Evolutionary conservation across 2,113 vertebrate genomes (phyloP).

Genomic region (Ahaetulla prasina): DNA sequence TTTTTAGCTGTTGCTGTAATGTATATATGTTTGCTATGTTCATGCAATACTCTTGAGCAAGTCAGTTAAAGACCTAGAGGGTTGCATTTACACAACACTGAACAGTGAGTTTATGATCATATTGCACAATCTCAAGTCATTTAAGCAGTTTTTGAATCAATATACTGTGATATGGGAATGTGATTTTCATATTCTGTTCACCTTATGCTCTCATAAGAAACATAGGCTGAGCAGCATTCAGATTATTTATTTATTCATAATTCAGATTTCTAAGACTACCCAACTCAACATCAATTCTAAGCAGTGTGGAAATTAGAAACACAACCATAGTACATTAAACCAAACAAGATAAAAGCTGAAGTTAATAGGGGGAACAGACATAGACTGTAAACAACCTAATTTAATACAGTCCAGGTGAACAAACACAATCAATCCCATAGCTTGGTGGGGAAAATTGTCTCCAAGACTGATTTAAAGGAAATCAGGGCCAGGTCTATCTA

Average conservation of each 20-base stretch:
- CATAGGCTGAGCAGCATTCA: background rate
- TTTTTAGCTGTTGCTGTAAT: background rate
- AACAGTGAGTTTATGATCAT: background rate
- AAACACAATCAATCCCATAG: background rate
- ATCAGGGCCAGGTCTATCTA: background rate
- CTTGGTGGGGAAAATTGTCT: background rate
- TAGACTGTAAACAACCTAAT: background rate
- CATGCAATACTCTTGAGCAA: background rate
- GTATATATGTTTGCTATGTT: background rate
- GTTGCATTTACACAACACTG: background rate
- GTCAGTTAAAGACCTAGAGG: background rate
- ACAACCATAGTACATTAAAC: background rate
- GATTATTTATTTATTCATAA: background rate
- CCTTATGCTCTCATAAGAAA: background rate
- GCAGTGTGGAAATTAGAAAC: background rate
- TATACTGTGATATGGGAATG: background rate
- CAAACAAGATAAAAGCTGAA: background rate
- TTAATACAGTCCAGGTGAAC: background rate
- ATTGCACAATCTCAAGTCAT: background rate
- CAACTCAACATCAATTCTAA: background rate
- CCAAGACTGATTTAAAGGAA: background rate
- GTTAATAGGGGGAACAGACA: background rate
- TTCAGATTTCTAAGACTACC: background rate
- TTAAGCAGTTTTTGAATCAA: background rate
- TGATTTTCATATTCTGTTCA: background rate